Evolutionary conservation across 1,140 invertebrate genomes (phyloP).

Genomic region (Drosophila triauraria): DNA sequence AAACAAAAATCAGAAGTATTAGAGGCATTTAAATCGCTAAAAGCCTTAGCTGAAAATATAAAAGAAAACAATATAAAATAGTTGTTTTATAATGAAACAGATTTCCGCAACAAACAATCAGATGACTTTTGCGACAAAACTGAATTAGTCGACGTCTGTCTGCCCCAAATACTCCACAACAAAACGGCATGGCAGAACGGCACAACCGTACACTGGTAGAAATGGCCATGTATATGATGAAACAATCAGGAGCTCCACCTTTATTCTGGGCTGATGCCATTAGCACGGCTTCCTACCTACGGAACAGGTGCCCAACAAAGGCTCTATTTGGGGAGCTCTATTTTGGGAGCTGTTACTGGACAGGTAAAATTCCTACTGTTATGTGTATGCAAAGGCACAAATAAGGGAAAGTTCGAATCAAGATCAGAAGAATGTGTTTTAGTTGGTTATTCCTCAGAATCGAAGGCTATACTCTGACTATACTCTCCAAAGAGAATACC

Average conservation of each 20-base stretch:
- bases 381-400: conserved; percentile 4
- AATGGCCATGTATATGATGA: conserved; percentile 10
- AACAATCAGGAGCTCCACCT: not conserved
- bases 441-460: too few species aligned
- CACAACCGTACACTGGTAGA: not conserved
- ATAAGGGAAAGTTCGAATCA: not conserved
- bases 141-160: not conserved
- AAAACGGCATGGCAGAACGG: conserved; percentile 4
- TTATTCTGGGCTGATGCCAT: conserved; percentile 1
- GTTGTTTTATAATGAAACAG: not conserved
- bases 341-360: not conserved
- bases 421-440: too few species aligned
- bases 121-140: not conserved
- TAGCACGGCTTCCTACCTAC: not conserved
- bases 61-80: not conserved
- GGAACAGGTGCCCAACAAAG: not conserved
- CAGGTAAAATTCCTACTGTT: not conserved
- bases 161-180: not conserved
- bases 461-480: too few species aligned
- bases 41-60: not conserved
- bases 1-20: not conserved
- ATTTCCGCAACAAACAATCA: not conserved
- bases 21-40: not conserved
- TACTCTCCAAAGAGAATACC: too few species aligned
- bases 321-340: not conserved